Conservation (phyloP, 2,113 vertebrate genomes). For the Montifringilla adamsi region DNA sequence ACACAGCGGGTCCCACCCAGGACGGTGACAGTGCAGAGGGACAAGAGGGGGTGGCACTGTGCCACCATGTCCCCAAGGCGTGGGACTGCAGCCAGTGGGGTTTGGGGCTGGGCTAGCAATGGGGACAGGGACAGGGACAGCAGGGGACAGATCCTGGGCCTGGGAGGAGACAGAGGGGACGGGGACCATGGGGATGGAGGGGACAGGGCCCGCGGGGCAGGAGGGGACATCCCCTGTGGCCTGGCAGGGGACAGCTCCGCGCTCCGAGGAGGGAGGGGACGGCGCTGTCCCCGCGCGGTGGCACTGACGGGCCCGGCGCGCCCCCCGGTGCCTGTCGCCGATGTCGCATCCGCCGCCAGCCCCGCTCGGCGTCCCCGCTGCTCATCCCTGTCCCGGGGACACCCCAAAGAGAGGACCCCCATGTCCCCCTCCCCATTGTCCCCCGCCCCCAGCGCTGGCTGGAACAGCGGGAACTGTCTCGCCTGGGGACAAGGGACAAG, state of each 20-base stretch:
- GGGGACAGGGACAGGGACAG: not conserved
- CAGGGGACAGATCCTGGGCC: not conserved
- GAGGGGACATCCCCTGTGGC: not conserved
- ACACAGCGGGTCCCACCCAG: not conserved
- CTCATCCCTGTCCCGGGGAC: not conserved
- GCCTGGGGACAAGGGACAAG: not conserved
- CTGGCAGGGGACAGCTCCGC: not conserved
- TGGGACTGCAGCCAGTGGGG: not conserved
- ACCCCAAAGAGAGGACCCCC: not conserved
- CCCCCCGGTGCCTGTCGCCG: not conserved
- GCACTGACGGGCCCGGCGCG: not conserved
- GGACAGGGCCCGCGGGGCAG: not conserved
- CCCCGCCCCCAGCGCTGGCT: too few species aligned
- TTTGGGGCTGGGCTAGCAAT: not conserved
- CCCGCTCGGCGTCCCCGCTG: too few species aligned
- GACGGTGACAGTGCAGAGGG: not conserved
- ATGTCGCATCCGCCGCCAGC: not conserved
- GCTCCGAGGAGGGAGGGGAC: too few species aligned
- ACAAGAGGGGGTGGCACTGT: not conserved
- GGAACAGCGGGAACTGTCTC: too few species aligned
- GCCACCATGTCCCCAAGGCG: rapidly evolving
- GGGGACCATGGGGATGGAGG: too few species aligned
- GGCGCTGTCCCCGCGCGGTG: not conserved
- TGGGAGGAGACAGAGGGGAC: not conserved
- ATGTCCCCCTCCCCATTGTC: rapidly evolving